Conservation (phyloP, 2,797 vertebrate genomes). For the Acestrorhynchus altus region DNA sequence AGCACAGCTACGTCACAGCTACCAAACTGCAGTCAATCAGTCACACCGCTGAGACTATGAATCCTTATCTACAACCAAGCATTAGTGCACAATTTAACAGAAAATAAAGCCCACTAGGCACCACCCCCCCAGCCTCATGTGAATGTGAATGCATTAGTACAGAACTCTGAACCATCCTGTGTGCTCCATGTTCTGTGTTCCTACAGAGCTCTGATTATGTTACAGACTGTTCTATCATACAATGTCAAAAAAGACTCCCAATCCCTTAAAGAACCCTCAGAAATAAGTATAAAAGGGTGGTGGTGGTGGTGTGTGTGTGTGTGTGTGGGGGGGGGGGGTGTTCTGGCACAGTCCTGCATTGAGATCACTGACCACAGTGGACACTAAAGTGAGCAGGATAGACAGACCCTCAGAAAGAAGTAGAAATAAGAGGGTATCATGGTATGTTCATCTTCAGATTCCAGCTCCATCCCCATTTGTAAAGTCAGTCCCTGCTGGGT, state of each 20-base stretch:
- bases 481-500: background rate
- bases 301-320: no score
- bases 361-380: no score
- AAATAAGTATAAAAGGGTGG: no score
- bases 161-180: background rate
- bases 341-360: no score
- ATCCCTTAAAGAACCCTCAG: no score
- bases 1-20: constrained; percentile 46
- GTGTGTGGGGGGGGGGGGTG: no score
- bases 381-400: no score
- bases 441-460: background rate
- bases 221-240: no score
- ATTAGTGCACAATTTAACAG: constrained; percentile 44
- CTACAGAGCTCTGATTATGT: background rate
- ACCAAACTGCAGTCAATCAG: background rate
- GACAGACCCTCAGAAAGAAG: no score
- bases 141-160: constrained; percentile 6
- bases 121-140: constrained; percentile 32
- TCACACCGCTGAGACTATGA: background rate
- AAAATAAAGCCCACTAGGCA: background rate
- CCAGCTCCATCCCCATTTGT: background rate
- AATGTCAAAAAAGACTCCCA: no score
- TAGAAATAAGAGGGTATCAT: no score
- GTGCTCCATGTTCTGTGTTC: no score
- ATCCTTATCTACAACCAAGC: background rate